These are phyloP conservation scores for Nyctalus aviator DNA, from an alignment of 2,797 vertebrate species.

Conservation along the genomic window DNA sequence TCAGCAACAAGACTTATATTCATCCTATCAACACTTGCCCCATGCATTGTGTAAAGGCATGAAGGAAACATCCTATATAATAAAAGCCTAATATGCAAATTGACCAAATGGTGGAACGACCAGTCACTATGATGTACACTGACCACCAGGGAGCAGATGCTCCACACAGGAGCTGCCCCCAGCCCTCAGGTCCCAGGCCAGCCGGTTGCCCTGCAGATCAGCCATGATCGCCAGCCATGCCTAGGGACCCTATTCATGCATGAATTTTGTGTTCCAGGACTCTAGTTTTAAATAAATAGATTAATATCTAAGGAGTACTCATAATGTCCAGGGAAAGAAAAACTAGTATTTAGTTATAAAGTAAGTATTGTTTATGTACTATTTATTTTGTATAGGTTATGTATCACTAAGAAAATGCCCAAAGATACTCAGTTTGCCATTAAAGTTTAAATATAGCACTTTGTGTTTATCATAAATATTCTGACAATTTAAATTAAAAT, in stretches of 20 bases:
- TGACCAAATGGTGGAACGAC: no score
- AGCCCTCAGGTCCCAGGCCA: no score
- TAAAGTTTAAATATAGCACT: neutral
- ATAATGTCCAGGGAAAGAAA: neutral
- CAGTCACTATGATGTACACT: no score
- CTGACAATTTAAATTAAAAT: slow-evolving; percentile 31
- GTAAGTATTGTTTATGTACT: neutral
- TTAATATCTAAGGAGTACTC: neutral
- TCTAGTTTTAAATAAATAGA: neutral
- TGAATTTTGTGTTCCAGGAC: fast-evolving
- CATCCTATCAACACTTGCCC: neutral
- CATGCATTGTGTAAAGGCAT: neutral
- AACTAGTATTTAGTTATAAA: neutral
- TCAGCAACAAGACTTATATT: neutral
- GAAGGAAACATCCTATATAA: neutral
- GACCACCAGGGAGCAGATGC: no score
- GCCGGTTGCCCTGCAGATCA: no score
- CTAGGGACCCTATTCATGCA: no score
- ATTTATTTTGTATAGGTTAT: neutral
- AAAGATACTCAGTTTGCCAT: neutral
- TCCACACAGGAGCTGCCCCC: no score
- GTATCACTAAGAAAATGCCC: neutral
- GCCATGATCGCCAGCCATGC: no score
- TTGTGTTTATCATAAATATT: slow-evolving; percentile 19
- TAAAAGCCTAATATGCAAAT: no score